Evolutionary conservation across 2,888 invertebrate genomes (phyloP).

Genomic region (Holacanthella duospinosa): DNA sequence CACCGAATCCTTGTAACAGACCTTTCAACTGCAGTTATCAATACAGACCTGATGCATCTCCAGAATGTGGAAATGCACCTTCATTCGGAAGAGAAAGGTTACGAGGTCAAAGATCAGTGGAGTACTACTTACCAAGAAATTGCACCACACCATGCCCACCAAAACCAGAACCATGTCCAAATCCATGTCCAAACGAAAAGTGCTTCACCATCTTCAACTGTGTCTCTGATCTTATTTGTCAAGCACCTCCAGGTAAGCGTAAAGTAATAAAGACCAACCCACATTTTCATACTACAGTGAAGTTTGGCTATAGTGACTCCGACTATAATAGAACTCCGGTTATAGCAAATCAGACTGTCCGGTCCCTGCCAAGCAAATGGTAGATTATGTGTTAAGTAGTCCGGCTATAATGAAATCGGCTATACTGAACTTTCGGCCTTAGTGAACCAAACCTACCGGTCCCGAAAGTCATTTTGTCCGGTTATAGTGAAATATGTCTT

Average conservation of each 20-base stretch:
- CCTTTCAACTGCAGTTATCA: not conserved
- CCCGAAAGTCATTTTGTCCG: too few species aligned
- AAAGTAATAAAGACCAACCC: not conserved
- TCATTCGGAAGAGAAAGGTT: not conserved
- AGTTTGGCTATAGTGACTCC: too few species aligned
- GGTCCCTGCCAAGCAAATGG: not conserved
- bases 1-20: not conserved
- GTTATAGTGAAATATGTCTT: too few species aligned
- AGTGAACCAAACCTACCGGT: too few species aligned
- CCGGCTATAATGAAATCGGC: too few species aligned
- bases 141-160: not conserved
- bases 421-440: too few species aligned
- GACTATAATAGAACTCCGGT: too few species aligned
- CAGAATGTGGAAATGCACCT: not conserved
- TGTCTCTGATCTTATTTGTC: not conserved
- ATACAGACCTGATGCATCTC: not conserved
- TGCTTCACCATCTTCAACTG: not conserved
- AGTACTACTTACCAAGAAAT: not conserved
- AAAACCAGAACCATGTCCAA: not conserved
- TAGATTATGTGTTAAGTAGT: too few species aligned
- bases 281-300: too few species aligned
- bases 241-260: not conserved
- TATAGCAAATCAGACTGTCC: not conserved
- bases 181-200: not conserved
- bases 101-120: not conserved